Evolutionary conservation across 2,113 vertebrate species (phyloP).

Genomic region (Platysteira castanea): DNA sequence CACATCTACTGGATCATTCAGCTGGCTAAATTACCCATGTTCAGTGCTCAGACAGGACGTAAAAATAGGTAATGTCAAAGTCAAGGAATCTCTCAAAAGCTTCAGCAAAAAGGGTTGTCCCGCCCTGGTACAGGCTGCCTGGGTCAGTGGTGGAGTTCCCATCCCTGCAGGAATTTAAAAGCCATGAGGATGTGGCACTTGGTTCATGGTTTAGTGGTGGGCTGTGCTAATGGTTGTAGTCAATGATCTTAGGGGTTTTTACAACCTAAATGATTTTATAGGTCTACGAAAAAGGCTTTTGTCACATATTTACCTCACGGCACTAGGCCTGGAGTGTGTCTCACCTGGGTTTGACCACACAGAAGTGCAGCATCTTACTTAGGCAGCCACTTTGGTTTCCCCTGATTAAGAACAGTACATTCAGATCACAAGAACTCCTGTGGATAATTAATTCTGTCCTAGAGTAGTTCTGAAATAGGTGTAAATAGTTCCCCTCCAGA

Average conservation of each 20-base stretch:
- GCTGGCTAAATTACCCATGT: background rate
- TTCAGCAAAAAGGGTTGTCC: background rate
- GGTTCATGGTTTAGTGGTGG: background rate
- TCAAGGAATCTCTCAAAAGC: background rate
- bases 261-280: background rate
- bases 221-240: too few species aligned
- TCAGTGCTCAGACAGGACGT: accelerated
- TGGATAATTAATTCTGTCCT: background rate
- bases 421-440: background rate
- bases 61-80: background rate
- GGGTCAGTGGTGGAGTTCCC: background rate
- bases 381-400: background rate
- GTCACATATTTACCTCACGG: background rate
- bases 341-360: background rate
- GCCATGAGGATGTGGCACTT: background rate
- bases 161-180: background rate
- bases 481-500: background rate
- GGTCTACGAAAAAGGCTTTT: background rate
- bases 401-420: background rate
- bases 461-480: background rate
- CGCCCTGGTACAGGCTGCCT: background rate
- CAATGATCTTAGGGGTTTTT: background rate
- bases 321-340: background rate
- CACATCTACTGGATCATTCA: background rate
- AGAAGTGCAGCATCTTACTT: background rate